Base-by-base conservation (phyloP, 2,888 invertebrate species). In the Amphipoea lucens region DNA sequence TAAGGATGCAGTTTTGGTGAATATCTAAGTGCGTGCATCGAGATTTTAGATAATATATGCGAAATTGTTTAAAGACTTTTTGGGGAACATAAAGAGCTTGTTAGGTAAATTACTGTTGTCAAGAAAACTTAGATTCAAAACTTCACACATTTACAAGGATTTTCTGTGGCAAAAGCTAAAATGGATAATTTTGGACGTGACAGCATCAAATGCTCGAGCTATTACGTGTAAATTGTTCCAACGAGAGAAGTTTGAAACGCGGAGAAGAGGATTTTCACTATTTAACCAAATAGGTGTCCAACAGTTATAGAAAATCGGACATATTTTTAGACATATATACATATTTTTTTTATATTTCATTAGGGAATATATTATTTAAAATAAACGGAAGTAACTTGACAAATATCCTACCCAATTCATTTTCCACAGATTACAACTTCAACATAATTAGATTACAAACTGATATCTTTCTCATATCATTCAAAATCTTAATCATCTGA, bases 1-100 rank as follows among this genome's bases (percentile, higher is more conserved):
- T 76, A 74, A 63, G 29, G 51, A 84, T 83, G 74, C 78, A 82
- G 65, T 68, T 75, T 81, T 54, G 40, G 40, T 83, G 62, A 70
- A 76, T 78, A 78, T 79, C 66, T 73, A 57, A 23, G 20, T 29
- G 23, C 54, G 9, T 54, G 68, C 75, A 79, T 80, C 74, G 62
- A 74, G 78, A 81, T 86, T 62, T 2, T n/a, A 74, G 70, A 83
- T 77, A 65, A 11, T 36, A 48, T 4, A 14, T 66, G 79, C 51
- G 9, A 67, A 71, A 40, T 54, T 78, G 40, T 71, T 45, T 40
- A 5, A 40, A 14, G 12, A 1, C 60, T 14, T 42, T 48, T 79
- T 70, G 6, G 6, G 17, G 7, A 51, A 23, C 17, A 20, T 54
- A n/a, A 17, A 17, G n/a, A 40, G 40, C 23, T 81, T 40, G 40